These are phyloP conservation scores for Aplysia californica DNA, from an alignment of 1,140 invertebrate genomes.

Conservation along the genomic window DNA sequence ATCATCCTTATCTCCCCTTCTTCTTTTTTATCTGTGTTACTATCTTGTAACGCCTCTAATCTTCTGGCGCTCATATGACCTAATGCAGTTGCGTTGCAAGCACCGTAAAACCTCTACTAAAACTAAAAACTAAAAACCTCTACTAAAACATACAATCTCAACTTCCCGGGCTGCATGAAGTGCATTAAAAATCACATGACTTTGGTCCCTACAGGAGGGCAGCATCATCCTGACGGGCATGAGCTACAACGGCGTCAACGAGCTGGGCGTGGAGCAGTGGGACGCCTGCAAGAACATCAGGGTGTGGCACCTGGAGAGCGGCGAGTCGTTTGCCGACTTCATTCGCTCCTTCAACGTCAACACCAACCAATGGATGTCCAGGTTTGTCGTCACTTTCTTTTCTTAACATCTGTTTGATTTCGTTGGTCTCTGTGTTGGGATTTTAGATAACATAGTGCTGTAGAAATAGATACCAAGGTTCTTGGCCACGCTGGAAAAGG, in stretches of 20 bases:
- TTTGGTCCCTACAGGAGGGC: conserved; percentile 64
- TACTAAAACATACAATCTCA: too few species aligned
- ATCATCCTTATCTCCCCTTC: too few species aligned
- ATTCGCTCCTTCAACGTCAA: conserved; percentile 93
- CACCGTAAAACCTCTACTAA: too few species aligned
- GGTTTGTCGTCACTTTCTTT: conserved; percentile 70
- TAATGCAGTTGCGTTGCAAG: too few species aligned
- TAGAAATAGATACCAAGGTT: background rate
- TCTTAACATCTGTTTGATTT: background rate
- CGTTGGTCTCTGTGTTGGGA: background rate
- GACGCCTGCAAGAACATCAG: conserved; percentile 89
- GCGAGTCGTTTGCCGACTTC: conserved; percentile 84
- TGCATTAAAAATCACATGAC: too few species aligned
- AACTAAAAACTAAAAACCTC: too few species aligned
- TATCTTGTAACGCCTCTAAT: too few species aligned
- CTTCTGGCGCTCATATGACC: too few species aligned
- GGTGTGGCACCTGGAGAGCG: conserved; percentile 80
- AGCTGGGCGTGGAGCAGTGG: conserved; percentile 75
- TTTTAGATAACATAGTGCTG: background rate
- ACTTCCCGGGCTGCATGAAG: too few species aligned
- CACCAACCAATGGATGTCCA: conserved; percentile 91
- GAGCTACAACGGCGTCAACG: conserved; percentile 81
- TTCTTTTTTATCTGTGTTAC: too few species aligned
- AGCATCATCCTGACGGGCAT: conserved; percentile 74
- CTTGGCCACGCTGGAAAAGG: background rate